Evolutionary conservation across 2,888 invertebrate species (phyloP), one percentile per base, ranked within the genome.

Genomic region (Archips crataeganus): DNA sequence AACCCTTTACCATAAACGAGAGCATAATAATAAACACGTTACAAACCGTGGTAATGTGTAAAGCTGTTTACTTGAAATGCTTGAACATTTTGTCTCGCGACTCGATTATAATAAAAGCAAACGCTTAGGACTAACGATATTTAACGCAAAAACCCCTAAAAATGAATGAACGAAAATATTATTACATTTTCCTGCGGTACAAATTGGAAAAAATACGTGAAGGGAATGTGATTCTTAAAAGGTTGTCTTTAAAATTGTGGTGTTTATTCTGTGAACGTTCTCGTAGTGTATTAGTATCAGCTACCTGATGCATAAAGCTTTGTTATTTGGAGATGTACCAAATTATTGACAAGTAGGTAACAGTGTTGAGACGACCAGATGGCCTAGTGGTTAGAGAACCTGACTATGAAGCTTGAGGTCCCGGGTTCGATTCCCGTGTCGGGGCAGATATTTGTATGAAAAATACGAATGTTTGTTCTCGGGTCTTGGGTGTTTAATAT

Each of bases 101-200:
- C 68, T 63, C 67, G 39, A 57, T 63, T 68, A 63, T 73, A 73
- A 68, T 68, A 68, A 73, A 73, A 73, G 57, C 57, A 49, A 68
- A 49, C 68, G 59, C 49, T 68, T 68, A 68, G 59, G 68, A 42
- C 59, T 64, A 68, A 68, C 68, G 49, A 72, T 62, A 23, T 72
- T 71, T 65, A 51, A 36, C 71, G 39, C 49, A 47, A 59, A 36
- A 47, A 54, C 34, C 54, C 49, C 11, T 23, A 61, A 72, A 57
- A 66, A 36, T 68, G 63, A 57, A 64, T 15, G 32, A 8, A 54
- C 65, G 45, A 42, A 42, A 68, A 15, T 47, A 11, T 59, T 49
- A 49, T 62, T 15, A 57, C 36, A 3, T 57, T 70, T 45, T 57
- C 49, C 63, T 57, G 32, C 8, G 57, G 73, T 59, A 36, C 39